Conservation (phyloP, 2,888 invertebrate genomes). For the Clunio marinus region DNA sequence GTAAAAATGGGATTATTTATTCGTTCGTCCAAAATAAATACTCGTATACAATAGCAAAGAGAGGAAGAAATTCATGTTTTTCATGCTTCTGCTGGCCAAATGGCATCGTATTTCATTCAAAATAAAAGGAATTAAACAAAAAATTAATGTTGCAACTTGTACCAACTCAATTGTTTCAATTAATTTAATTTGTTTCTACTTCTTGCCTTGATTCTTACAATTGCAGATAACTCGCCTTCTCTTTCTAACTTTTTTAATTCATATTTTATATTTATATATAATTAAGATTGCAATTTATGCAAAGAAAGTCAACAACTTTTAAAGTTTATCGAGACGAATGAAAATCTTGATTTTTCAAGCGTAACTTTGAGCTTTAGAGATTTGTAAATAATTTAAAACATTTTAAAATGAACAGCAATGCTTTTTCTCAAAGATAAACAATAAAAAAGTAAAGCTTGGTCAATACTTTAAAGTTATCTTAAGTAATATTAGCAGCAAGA, state of each 20-base stretch:
- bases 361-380: too few relatives aligned
- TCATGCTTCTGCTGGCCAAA: constrained; percentile 16
- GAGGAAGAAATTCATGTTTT: constrained; percentile 27
- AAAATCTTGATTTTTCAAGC: not conserved
- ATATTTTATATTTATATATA: too few relatives aligned
- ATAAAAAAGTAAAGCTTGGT: constrained; percentile 29
- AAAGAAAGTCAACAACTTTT: not conserved
- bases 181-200: constrained; percentile 38
- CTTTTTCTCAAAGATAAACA: too few relatives aligned
- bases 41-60: constrained; percentile 4
- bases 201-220: not conserved
- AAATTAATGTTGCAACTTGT: constrained; percentile 21
- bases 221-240: not conserved
- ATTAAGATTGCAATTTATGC: too few relatives aligned
- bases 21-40: constrained; percentile 32
- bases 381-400: too few relatives aligned
- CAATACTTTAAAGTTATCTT: constrained; percentile 34
- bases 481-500: too few relatives aligned
- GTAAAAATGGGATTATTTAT: constrained; percentile 28
- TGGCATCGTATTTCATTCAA: constrained; percentile 25
- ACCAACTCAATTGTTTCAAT: constrained; percentile 33
- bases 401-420: too few relatives aligned
- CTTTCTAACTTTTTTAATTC: not conserved
- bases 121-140: too few relatives aligned
- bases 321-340: not conserved